Evolutionary conservation across 2,888 invertebrate genomes (phyloP), one percentile per base, ranked within the genome.

Genomic region (Oscheius onirici): DNA sequence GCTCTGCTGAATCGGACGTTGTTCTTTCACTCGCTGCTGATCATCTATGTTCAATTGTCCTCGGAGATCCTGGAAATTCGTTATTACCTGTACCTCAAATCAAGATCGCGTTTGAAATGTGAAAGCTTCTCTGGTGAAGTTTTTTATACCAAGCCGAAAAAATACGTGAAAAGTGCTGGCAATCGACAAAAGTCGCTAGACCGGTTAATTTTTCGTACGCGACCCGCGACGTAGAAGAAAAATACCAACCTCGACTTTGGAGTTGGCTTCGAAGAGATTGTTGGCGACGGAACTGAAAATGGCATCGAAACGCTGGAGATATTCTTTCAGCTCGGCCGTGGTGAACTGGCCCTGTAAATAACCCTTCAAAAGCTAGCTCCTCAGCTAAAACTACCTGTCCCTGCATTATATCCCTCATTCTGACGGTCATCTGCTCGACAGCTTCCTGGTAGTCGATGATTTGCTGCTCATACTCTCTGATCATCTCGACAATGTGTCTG

Each of bases 401-500:
- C 22, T 70, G 43, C 26, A 63, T 24, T n/a, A 70, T 70, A 3
- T 63, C 63, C 10, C 63, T 54, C 26, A 70, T 52, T 43, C 44
- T 49, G 15, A 63, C 52, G 6, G 61, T 63, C 54, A 73, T 26
- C 22, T 73, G 66, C 61, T 73, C 70, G 11, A 73, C 58, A 5
- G 40, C 40, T 44, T 66, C 58, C 24, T 65, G 66, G 26, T 73
- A 73, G 13, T 70, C 66, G 11, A 11, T 49, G n/a, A 73, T 54
- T 26, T 40, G 51, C 15, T 41, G 52, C 26, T 70, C 68, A 44
- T 73, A 73, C 22, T 73, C 70, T 15, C 49, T 44, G 34, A 73
- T 73, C 28, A 71, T 24, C 6, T 58, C 61, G 34, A 73, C 49
- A 13, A 73, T 73, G 55, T 73, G 67, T 34, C 73, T 73, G 20